Base-by-base conservation (phyloP, 2,113 vertebrate genomes). In the Clarias gariepinus region DNA sequence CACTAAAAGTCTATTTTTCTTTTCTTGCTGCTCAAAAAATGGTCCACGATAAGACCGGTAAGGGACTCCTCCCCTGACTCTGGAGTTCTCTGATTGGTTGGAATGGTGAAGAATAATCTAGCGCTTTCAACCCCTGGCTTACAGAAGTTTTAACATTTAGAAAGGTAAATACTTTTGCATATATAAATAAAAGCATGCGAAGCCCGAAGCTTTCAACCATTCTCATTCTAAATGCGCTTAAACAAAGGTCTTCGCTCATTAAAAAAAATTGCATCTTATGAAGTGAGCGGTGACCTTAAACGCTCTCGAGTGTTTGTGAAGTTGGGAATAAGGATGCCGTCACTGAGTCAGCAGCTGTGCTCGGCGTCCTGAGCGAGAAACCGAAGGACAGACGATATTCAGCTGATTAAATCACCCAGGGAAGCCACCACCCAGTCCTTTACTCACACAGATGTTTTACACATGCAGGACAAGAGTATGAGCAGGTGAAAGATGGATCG, bases 401-500 rank as follows among this genome's bases (percentile, higher is more conserved):
- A 1, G 28, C 11, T 58, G 28, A 58, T 79, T 79, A 30, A 79
- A 33, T 58, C 55, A 57, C 57, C 60, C 11, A 36, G 30, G 7
- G 57, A 15, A 36, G 19, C 30, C 30, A 25, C 78, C 30, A 41
- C 21, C 2, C 78, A 3, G 8, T 81, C 23, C 78, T 71, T 69
- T 66, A 66, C 81, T 68, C 47, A 3, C 47, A 0, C 81, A 53
- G 41, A 28, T 66, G 81, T 83, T 60, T 33, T 60, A 36, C 82
- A 71, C 53, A 15, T 68, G 30, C 81, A 69, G 81, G 30, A 86
- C 63, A 79, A 33, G 55, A 78, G 57, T 2, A 36, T 12, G 79
- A 68, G 79, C 60, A 63, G 73, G 76, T 86, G 85, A 90, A 61
- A 52, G 61, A 78, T 23, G 58, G 61, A 71, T 4, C 13, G 58